Percentiles rank a stretch among this genome's conserved stretches.
These are phyloP conservation scores for Trogon melanurus DNA, from an alignment of 2,113 vertebrate species.

Conservation along the genomic window DNA sequence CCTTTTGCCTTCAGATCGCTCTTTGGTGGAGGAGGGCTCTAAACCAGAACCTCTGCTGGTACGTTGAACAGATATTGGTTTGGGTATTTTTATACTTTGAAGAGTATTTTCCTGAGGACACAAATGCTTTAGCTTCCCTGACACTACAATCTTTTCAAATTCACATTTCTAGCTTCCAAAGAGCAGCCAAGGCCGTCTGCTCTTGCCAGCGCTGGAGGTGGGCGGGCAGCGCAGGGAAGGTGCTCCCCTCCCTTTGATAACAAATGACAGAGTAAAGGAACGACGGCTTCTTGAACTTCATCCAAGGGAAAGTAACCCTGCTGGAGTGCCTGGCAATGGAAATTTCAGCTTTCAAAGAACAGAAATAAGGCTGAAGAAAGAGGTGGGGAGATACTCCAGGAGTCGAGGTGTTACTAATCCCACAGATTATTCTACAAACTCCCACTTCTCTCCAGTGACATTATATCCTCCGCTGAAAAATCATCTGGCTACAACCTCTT, in stretches of 20 bases:
- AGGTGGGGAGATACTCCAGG: neutral
- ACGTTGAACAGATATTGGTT: neutral
- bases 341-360: conserved; percentile 71
- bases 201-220: neutral
- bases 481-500: conserved; percentile 2
- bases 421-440: neutral
- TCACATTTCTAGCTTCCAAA: neutral
- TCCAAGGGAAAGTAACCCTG: conserved; percentile 70
- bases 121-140: neutral
- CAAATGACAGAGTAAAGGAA: conserved; percentile 47
- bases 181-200: neutral
- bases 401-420: conserved; percentile 4
- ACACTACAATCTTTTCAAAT: neutral
- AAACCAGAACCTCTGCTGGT: neutral
- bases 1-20: neutral
- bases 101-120: neutral
- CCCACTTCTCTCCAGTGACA: neutral
- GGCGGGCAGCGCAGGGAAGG: neutral
- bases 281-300: conserved; percentile 68
- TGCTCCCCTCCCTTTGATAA: conserved; percentile 54
- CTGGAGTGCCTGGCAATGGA: conserved; percentile 69
- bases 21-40: neutral
- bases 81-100: neutral
- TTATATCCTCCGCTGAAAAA: conserved; percentile 22
- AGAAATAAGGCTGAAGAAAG: neutral